Percentiles rank a stretch among this genome's conserved stretches.
Evolutionary conservation across 2,797 vertebrate genomes (phyloP).

Genomic region (Coendou prehensilis): DNA sequence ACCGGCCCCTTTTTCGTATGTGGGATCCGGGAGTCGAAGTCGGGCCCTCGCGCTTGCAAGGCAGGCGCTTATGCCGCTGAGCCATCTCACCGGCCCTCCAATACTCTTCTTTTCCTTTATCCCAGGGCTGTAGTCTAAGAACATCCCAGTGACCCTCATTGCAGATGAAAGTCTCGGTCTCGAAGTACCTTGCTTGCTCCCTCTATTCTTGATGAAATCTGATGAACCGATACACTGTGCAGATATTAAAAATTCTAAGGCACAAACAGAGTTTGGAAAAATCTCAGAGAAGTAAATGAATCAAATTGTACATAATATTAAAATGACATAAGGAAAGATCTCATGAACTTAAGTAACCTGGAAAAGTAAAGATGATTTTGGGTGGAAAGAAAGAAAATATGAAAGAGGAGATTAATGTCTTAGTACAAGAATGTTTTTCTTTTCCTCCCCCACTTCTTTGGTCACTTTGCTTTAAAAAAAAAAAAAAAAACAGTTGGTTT

Average conservation of each 20-base stretch:
- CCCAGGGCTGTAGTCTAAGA: rapidly evolving
- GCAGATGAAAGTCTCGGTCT: background rate
- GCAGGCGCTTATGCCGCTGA: too few relatives aligned
- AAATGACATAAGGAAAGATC: background rate
- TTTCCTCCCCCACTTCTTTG: background rate
- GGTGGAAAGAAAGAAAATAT: slow-evolving; percentile 11
- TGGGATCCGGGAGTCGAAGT: too few relatives aligned
- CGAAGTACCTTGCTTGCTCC: background rate
- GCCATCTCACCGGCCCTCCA: too few relatives aligned
- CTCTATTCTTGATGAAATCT: background rate
- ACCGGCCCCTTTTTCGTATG: too few relatives aligned
- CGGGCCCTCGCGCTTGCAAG: too few relatives aligned
- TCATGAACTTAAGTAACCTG: slow-evolving; percentile 2
- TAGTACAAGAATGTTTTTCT: background rate
- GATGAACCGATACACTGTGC: background rate
- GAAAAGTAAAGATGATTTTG: background rate
- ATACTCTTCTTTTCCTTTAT: background rate
- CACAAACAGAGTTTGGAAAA: background rate
- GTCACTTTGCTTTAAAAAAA: slow-evolving; percentile 33
- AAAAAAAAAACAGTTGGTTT: slow-evolving; percentile 32
- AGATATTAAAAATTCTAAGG: background rate
- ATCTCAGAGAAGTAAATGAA: background rate
- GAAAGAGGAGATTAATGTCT: slow-evolving; percentile 28
- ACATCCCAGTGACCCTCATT: background rate
- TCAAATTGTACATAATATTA: background rate